phyloP scores from a whole-genome alignment of 2,797 vertebrate genomes.

The Kryptopterus vitreolus region DNA sequence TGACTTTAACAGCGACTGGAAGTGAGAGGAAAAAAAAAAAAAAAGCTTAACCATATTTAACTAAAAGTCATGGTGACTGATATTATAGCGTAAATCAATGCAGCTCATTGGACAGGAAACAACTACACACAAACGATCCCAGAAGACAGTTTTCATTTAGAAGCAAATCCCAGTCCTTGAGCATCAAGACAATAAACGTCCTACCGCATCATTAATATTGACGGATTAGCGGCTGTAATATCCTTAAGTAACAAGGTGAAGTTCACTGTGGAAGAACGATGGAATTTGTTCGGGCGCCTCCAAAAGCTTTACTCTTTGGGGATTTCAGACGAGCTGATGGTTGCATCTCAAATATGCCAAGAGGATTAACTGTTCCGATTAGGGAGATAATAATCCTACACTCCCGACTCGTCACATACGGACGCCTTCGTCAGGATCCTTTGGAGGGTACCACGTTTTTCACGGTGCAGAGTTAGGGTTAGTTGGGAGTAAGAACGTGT shows the following conservation, averaged over 20 bases:
- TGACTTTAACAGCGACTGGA: background rate
- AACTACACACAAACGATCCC: background rate
- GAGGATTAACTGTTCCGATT: slow-evolving; percentile 40
- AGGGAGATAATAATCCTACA: slow-evolving; percentile 33
- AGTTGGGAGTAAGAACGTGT: too few relatives aligned
- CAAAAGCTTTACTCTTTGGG: slow-evolving; percentile 5
- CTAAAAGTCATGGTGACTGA: background rate
- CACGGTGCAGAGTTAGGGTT: too few relatives aligned
- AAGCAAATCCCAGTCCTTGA: slow-evolving; percentile 24
- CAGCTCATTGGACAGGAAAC: background rate
- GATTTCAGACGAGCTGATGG: slow-evolving; percentile 26
- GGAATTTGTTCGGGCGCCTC: slow-evolving; percentile 13
- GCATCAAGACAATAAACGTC: slow-evolving; percentile 24
- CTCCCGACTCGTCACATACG: too few relatives aligned
- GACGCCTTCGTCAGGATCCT: too few relatives aligned
- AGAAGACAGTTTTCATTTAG: slow-evolving; percentile 13
- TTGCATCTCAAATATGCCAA: slow-evolving; percentile 45
- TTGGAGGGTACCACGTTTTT: too few relatives aligned
- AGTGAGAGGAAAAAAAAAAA: too few relatives aligned
- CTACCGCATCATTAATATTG: slow-evolving; percentile 33
- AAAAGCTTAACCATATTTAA: background rate
- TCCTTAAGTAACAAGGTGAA: slow-evolving; percentile 36
- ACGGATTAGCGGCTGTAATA: slow-evolving; percentile 22
- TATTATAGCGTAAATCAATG: background rate
- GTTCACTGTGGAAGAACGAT: slow-evolving; percentile 30